A percentile compares a stretch with the other conserved stretches of the same genome.
phyloP scores from a whole-genome alignment of 2,113 vertebrate species.

The Stomatorhinus ivindoensis region DNA sequence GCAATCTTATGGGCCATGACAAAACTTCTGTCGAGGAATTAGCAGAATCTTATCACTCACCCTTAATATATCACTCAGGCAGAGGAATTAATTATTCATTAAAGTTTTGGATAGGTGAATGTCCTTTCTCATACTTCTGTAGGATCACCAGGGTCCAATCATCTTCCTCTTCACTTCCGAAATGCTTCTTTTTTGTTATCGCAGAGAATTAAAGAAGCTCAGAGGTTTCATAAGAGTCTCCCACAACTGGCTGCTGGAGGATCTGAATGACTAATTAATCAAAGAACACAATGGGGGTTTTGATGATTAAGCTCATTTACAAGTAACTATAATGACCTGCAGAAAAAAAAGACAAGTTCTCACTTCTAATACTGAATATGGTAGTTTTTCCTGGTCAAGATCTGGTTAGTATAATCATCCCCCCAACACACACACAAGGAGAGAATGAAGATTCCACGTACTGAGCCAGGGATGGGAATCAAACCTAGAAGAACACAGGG shows the following conservation, averaged over 20 bases:
- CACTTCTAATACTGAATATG: not conserved
- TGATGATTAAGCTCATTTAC: constrained; percentile 5
- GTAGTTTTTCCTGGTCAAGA: not conserved
- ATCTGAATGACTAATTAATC: constrained; percentile 15
- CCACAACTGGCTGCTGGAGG: not conserved
- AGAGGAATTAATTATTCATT: constrained; percentile 48
- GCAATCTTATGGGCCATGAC: constrained; percentile 48
- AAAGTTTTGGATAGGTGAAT: constrained; percentile 31
- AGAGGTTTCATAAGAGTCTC: not conserved
- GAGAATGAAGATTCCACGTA: not conserved
- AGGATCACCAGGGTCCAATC: not conserved
- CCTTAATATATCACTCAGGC: constrained; percentile 47
- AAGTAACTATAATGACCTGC: not conserved
- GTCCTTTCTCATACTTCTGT: not conserved
- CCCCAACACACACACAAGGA: not conserved
- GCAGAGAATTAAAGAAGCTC: not conserved
- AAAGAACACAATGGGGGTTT: not conserved
- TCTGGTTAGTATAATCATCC: not conserved
- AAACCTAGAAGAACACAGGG: not conserved
- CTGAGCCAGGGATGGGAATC: not conserved
- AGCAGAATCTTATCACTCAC: constrained; percentile 45
- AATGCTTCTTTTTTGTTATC: not conserved
- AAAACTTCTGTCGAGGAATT: constrained; percentile 39
- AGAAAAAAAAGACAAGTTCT: not conserved
- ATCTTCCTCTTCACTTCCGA: not conserved